phyloP scores from a whole-genome alignment of 2,113 vertebrate species.

The Hydropotes inermis region DNA sequence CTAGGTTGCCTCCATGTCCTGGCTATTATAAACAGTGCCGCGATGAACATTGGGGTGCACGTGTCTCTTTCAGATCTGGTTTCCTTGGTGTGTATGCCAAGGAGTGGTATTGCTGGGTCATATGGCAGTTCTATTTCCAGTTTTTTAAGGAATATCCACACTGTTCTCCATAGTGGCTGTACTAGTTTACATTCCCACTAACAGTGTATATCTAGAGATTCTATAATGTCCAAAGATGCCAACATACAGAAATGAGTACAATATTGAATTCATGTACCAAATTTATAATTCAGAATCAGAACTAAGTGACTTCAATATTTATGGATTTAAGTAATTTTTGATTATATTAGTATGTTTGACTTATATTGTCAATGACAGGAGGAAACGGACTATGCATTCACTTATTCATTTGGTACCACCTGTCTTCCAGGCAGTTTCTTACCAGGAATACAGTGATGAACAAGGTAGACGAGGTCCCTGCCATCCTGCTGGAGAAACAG shows the following conservation, averaged over 20 bases:
- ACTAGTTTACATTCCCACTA: too few species aligned
- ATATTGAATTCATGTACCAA: background rate
- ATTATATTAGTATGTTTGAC: background rate
- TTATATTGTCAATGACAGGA: background rate
- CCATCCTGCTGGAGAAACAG: background rate
- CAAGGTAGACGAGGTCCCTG: background rate
- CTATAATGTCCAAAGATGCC: background rate
- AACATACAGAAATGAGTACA: background rate
- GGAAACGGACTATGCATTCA: background rate
- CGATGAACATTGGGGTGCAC: too few species aligned
- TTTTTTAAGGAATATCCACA: too few species aligned
- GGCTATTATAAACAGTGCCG: too few species aligned
- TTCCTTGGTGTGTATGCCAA: too few species aligned
- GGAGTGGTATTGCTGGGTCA: too few species aligned
- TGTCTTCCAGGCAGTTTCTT: background rate
- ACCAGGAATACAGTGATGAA: background rate
- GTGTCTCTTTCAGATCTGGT: too few species aligned
- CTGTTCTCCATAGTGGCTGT: too few species aligned
- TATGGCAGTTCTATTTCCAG: too few species aligned
- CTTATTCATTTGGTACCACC: background rate
- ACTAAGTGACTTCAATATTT: conserved; percentile 6
- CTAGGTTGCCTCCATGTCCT: too few species aligned
- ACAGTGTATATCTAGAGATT: background rate
- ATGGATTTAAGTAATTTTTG: background rate
- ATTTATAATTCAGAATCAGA: background rate